A percentile compares a stretch with the other conserved stretches of the same genome.
Conservation (phyloP, 2,888 invertebrate genomes). For the Archips crataeganus region DNA sequence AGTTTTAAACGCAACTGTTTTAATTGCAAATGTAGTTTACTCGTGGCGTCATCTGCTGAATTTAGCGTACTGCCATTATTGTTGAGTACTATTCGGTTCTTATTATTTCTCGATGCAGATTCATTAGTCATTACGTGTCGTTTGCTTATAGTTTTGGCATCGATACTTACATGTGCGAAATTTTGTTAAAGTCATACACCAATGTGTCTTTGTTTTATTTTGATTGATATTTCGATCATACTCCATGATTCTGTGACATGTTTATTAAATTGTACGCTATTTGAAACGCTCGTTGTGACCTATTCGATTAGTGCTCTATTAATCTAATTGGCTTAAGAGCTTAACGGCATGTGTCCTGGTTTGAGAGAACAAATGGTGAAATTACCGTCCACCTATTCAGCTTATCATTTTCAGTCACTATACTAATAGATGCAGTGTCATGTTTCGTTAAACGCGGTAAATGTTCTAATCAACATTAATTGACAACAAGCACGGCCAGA, state of each 20-base stretch:
- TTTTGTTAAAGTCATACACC: constrained; percentile 30
- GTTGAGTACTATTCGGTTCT: constrained; percentile 39
- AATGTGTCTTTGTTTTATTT: constrained; percentile 24
- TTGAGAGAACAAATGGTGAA: neutral
- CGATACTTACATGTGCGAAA: constrained; percentile 49
- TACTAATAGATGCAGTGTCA: neutral
- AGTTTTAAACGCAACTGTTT: neutral
- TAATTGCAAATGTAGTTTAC: constrained; percentile 6
- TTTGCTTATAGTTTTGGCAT: constrained; percentile 57
- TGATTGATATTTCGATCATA: constrained; percentile 23
- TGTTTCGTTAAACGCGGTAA: neutral
- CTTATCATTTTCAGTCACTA: neutral
- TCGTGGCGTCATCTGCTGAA: constrained; percentile 9
- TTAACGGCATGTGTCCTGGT: neutral
- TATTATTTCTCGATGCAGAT: constrained; percentile 48
- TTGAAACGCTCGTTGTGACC: constrained; percentile 1
- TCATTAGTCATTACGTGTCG: constrained; percentile 60
- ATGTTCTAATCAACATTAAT: constrained; percentile 1
- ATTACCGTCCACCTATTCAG: neutral
- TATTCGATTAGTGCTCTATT: neutral
- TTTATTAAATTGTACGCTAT: constrained; percentile 1
- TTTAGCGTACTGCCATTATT: constrained; percentile 31
- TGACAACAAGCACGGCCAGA: neutral
- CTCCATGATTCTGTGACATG: neutral
- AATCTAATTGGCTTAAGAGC: constrained; percentile 8